Conservation (phyloP, 1,140 invertebrate species). For the Achroia grisella region DNA sequence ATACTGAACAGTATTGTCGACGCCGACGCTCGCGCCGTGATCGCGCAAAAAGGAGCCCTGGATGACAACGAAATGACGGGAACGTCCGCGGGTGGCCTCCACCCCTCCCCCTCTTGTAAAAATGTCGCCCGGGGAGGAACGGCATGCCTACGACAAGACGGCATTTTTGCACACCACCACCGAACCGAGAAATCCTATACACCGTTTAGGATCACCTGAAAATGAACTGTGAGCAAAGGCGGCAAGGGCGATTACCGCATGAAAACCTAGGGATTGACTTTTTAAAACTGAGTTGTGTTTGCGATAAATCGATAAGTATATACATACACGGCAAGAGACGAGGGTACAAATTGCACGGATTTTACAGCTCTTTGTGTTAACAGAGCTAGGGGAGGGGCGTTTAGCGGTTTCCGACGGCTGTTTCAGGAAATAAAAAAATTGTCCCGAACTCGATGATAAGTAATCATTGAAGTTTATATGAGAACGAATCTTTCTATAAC, state of each 20-base stretch:
- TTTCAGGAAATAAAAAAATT: slow-evolving; percentile 58
- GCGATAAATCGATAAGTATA: slow-evolving; percentile 70
- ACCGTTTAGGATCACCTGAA: slow-evolving; percentile 20
- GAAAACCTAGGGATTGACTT: slow-evolving; percentile 27
- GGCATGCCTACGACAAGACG: slow-evolving; percentile 65
- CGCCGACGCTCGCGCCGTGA: slow-evolving; percentile 57
- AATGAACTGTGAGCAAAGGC: slow-evolving; percentile 19
- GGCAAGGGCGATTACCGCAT: slow-evolving; percentile 18
- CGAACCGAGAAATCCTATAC: slow-evolving; percentile 42
- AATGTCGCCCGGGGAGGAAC: slow-evolving; percentile 56
- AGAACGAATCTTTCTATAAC: too few relatives aligned
- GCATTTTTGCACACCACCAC: slow-evolving; percentile 57
- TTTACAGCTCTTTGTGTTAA: slow-evolving; percentile 64
- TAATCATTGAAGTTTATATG: too few relatives aligned
- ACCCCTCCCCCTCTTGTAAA: slow-evolving; percentile 45
- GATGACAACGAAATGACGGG: slow-evolving; percentile 70
- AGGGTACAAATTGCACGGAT: slow-evolving; percentile 67
- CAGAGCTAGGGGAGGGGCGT: slow-evolving; percentile 33
- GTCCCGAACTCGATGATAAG: too few relatives aligned
- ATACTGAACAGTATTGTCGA: slow-evolving; percentile 69
- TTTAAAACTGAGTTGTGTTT: slow-evolving; percentile 57
- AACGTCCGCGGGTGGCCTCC: slow-evolving; percentile 54
- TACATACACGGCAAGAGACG: slow-evolving; percentile 47
- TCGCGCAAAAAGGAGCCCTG: slow-evolving; percentile 65
- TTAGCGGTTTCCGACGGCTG: slow-evolving; percentile 49